Evolutionary conservation across 2,888 invertebrate genomes (phyloP).

Genomic region (Sycophila texana): DNA sequence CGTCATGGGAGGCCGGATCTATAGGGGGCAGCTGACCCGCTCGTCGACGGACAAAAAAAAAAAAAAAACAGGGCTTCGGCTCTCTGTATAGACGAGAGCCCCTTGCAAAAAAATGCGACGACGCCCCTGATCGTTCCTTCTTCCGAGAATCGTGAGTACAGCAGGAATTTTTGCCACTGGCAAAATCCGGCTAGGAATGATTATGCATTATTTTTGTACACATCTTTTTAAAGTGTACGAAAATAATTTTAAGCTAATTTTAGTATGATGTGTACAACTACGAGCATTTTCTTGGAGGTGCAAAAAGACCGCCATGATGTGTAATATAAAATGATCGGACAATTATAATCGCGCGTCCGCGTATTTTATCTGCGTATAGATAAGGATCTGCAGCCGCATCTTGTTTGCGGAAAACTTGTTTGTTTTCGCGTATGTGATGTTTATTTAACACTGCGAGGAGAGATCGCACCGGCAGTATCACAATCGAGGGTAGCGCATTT

Average conservation of each 20-base stretch:
- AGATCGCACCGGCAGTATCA: not conserved
- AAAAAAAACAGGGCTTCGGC: constrained; percentile 1
- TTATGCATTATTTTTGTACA: too few species aligned
- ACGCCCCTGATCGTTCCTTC: not conserved
- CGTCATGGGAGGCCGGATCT: constrained; percentile 38
- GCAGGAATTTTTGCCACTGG: not conserved
- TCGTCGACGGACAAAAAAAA: not conserved
- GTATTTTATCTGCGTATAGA: too few species aligned
- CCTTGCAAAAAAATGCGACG: constrained; percentile 28
- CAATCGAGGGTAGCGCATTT: not conserved
- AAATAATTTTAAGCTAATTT: too few species aligned
- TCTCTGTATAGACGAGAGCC: constrained; percentile 37
- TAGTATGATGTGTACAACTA: too few species aligned
- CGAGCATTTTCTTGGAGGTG: not conserved
- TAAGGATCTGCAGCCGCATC: too few species aligned
- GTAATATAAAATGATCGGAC: not conserved
- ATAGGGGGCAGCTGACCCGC: not conserved
- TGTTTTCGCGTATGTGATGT: not conserved
- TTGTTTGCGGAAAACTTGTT: too few species aligned
- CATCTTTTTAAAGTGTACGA: too few species aligned
- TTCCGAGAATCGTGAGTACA: constrained; percentile 13
- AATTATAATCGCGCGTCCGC: too few species aligned
- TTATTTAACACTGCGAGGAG: not conserved
- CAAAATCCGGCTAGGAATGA: too few species aligned
- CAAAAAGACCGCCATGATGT: not conserved